These are phyloP conservation scores for Esox lucius DNA, from an alignment of 2,797 vertebrate species.

Conservation along the genomic window DNA sequence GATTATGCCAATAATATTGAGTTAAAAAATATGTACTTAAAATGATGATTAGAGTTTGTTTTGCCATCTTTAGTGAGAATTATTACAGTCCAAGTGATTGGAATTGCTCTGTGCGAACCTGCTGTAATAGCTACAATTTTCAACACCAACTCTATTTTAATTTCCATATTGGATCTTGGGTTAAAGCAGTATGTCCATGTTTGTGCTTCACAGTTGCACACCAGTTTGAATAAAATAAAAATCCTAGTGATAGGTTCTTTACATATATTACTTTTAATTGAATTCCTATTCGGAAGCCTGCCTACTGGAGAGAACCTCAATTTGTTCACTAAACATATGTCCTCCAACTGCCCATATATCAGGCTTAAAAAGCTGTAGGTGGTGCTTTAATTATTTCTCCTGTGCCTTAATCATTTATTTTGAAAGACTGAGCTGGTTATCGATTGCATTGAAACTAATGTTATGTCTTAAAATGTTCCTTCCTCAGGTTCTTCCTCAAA, in stretches of 20 bases:
- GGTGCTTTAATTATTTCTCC: constrained; percentile 61
- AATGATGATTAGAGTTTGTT: neutral
- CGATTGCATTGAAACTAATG: constrained; percentile 70
- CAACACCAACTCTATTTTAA: neutral
- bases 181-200: constrained; percentile 6
- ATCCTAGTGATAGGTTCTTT: constrained; percentile 28
- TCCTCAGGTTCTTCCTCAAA: constrained; percentile 74
- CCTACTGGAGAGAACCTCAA: constrained; percentile 28
- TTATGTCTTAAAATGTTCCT: constrained; percentile 73
- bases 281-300: constrained; percentile 29
- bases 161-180: constrained; percentile 10
- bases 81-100: neutral
- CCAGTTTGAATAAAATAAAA: constrained; percentile 19
- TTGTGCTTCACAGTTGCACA: constrained; percentile 20
- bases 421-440: constrained; percentile 63
- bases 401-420: constrained; percentile 67
- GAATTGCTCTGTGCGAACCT: neutral
- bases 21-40: neutral
- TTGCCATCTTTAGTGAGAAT: constrained; percentile 10
- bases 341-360: constrained; percentile 33
- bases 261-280: constrained; percentile 37
- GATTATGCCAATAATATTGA: constrained; percentile 22
- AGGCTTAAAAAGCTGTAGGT: constrained; percentile 45
- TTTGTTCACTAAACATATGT: constrained; percentile 37
- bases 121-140: neutral